Base-by-base conservation (phyloP, 1,140 invertebrate genomes). In the Asobara japonica region DNA sequence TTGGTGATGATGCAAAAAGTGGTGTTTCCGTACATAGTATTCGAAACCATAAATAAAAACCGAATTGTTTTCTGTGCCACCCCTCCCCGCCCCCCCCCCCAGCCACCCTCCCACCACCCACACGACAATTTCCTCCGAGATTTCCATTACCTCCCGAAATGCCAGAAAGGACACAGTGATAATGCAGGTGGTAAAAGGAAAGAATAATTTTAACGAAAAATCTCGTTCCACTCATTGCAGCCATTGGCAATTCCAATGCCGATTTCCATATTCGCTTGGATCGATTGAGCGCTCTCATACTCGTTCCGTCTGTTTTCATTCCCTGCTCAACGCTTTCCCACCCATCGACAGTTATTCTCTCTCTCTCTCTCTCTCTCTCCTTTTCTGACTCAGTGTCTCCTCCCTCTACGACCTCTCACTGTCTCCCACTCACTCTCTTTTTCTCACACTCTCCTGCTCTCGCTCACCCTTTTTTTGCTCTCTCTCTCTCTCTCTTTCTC, bases 181-280 rank as follows among this genome's bases (percentile, higher is more conserved):
- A 56, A 56, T 51, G 25, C 30, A 31, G 33, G 22, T n/a, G 10
- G 18, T 33, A 56, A 31, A 33, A 31, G 51, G 29, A 31, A 56
- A 70, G 27, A 70, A 64, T 7, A 29, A 30, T 16, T 60, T 41
- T 30, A n/a, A 25, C 22, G 7, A 18, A 33, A 62, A 62, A 62
- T 36, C n/a, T 38, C 33, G 29, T 36, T 60, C n/a, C 20, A 60
- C 20, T 30, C 51, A 18, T 22, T 31, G 13, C 18, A 29, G 56
- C 31, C 65, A 62, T 41, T 70, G 68, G 68, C 51, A 62, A 70
- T 70, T 70, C 31, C 68, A 62, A 70, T 61, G 56, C 33, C 56
- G 68, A 70, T 70, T 70, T 62, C 56, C 68, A 70, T 70, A 70
- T 70, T 70, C 36, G 25, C 56, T 5, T 18, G 56, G 31, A 70